Percentiles rank a stretch among this genome's conserved stretches.
These are phyloP conservation scores for Sipha flava DNA, from an alignment of 1,140 invertebrate genomes.

Conservation along the genomic window DNA sequence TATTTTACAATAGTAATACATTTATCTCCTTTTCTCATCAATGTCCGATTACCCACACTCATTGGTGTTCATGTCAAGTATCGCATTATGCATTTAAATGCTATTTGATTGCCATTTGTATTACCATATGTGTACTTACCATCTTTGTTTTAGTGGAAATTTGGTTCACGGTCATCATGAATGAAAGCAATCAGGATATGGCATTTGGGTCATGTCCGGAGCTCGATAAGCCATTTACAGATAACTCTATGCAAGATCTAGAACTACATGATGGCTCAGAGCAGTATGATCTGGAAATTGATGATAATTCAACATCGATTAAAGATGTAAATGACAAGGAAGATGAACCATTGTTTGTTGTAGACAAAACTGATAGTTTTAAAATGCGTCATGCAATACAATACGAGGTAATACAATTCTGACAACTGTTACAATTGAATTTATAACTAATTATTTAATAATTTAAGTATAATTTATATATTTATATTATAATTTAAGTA, in stretches of 20 bases:
- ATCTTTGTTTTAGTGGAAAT: neutral
- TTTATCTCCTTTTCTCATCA: too few species aligned
- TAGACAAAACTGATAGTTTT: neutral
- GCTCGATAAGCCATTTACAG: neutral
- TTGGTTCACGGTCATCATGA: neutral
- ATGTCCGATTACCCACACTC: too few species aligned
- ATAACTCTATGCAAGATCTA: neutral
- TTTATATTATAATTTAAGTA: too few species aligned
- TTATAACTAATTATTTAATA: too few species aligned
- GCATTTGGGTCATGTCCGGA: neutral
- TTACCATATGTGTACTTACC: neutral
- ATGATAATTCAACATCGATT: neutral
- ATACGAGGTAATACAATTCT: neutral
- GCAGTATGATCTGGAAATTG: neutral
- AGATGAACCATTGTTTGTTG: neutral
- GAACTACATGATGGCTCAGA: neutral
- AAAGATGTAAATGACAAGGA: neutral
- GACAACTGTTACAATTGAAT: too few species aligned
- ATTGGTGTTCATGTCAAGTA: too few species aligned
- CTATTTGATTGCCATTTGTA: too few species aligned
- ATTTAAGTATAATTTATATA: too few species aligned
- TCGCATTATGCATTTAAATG: too few species aligned
- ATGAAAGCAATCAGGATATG: neutral
- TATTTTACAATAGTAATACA: too few species aligned
- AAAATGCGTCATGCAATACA: neutral